Evolutionary conservation across 2,797 vertebrate genomes (phyloP).

Genomic region (Anas bahamensis): DNA sequence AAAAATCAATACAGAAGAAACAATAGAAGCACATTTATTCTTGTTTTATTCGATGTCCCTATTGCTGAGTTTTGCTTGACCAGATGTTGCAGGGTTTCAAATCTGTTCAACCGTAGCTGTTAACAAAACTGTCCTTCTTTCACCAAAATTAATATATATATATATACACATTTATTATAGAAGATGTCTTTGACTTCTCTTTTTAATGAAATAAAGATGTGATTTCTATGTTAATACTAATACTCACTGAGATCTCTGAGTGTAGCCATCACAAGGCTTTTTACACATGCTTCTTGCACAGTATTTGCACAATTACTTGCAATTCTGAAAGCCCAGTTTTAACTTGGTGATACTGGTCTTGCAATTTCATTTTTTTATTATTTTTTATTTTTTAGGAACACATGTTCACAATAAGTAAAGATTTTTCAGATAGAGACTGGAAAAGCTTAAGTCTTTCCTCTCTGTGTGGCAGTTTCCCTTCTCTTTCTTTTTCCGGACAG

Average conservation of each 20-base stretch:
- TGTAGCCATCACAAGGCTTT: not conserved
- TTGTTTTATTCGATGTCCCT: constrained; percentile 60
- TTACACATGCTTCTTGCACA: not conserved
- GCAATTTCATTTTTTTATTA: not conserved
- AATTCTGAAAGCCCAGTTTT: constrained; percentile 21
- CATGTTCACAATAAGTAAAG: constrained; percentile 45
- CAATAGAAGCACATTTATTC: constrained; percentile 50
- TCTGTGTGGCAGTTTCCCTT: constrained; percentile 75
- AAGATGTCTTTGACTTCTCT: not conserved
- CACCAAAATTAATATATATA: not conserved
- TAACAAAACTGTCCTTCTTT: constrained; percentile 4
- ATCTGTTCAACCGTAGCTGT: constrained; percentile 53
- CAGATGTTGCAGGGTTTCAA: constrained; percentile 69
- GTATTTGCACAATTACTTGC: not conserved
- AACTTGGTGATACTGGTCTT: constrained; percentile 4
- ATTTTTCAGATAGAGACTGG: constrained; percentile 50
- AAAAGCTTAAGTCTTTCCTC: constrained; percentile 54
- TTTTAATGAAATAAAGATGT: not conserved
- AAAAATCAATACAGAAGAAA: constrained; percentile 61
- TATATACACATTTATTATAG: not conserved
- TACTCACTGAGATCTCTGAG: not conserved
- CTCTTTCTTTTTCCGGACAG: constrained; percentile 76
- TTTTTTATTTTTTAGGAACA: not conserved
- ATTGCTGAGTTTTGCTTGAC: constrained; percentile 53
- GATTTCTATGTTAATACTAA: not conserved